Percentiles rank a stretch among this genome's conserved stretches.
Evolutionary conservation across 2,888 invertebrate species (phyloP).

Genomic region (Perithous albicinctus): DNA sequence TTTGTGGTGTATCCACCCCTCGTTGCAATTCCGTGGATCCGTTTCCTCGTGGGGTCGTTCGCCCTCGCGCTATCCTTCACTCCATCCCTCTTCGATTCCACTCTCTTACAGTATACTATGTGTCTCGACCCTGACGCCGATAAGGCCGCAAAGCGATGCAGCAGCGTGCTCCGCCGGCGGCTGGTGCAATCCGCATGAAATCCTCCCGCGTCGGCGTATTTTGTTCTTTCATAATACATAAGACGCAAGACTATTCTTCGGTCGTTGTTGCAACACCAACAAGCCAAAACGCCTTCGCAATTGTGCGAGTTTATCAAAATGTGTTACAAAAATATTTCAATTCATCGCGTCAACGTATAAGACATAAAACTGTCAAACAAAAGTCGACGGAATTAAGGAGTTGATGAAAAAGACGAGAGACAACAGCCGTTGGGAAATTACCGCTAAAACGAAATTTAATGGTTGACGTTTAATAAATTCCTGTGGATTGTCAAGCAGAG

Average conservation of each 20-base stretch:
- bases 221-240: constrained; percentile 58
- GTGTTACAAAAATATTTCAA: constrained; percentile 1
- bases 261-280: not conserved
- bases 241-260: constrained; percentile 56
- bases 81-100: constrained; percentile 28
- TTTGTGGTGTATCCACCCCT: constrained; percentile 62
- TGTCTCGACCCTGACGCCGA: constrained; percentile 16
- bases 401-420: constrained; percentile 41
- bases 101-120: constrained; percentile 1
- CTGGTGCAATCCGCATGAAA: constrained; percentile 45
- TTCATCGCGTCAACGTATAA: constrained; percentile 16
- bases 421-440: constrained; percentile 73
- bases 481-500: constrained; percentile 62
- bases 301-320: not conserved
- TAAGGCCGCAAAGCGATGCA: constrained; percentile 31
- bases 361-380: not conserved
- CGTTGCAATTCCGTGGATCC: constrained; percentile 49
- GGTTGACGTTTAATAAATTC: constrained; percentile 75
- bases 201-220: constrained; percentile 34
- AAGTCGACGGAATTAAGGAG: not conserved
- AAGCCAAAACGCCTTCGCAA: not conserved
- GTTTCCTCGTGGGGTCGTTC: constrained; percentile 39
- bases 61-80: constrained; percentile 23
- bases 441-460: constrained; percentile 73
- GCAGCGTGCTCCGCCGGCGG: not conserved